Base-by-base conservation (phyloP, 2,797 vertebrate species). In the Pelobates cultripes region DNA sequence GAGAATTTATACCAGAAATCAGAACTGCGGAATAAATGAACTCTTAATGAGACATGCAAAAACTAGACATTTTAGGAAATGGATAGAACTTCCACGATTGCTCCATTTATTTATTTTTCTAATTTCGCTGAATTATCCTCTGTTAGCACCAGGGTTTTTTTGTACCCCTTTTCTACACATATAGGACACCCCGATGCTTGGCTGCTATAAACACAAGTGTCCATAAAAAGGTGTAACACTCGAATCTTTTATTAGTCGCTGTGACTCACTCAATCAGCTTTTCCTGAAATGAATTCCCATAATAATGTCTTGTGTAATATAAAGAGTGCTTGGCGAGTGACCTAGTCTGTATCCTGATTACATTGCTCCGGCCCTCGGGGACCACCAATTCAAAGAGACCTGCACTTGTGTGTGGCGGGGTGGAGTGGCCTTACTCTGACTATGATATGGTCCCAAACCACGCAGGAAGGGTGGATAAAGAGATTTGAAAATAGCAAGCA, bases 241-340 rank as follows among this genome's bases (percentile, higher is more conserved):
- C 4, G 15, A 75, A 64, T 55, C 40, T 69, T 60, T 75, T 61
- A 72, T 75, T 61, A 44, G 41, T 10, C 7, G 45, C 43, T 57
- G 74, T 82, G 75, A 82, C 80, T 82, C 80, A 77, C 51, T 12
- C 10, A 14, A 40, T 51, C 6, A 41, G 81, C 66, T 71, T 61
- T 83, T 83, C 82, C 77, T 79, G 77, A 79, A 12, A 28, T 70
- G 43, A 76, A 55, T 72, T 80, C 73, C 68, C 82, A 80, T 55
- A 75, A 63, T 12, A 7, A n/a, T 60, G 43, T 53, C 41, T 44
- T 61, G 17, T 15, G 57, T 7, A 28, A 44, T 9, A n/a, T 4
- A 7, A 57, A 64, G 70, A 78, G 76, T 17, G 63, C 47, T 78
- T 79, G 67, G 82, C 72, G 67, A 71, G 13, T 51, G 45, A 70